These are phyloP conservation scores for Idaea dimidiata DNA, from an alignment of 2,888 invertebrate species.

Conservation along the genomic window DNA sequence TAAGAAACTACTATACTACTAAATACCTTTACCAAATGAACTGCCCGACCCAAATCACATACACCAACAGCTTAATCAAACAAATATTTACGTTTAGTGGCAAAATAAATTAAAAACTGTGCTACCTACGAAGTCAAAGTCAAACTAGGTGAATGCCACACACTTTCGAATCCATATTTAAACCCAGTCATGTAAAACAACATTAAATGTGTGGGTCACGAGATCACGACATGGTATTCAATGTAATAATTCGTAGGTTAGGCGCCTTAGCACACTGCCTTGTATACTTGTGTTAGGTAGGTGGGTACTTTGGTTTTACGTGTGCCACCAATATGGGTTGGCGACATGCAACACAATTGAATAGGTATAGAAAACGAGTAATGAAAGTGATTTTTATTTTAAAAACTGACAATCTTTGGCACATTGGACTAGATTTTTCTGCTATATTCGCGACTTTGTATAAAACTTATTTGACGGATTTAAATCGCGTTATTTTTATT, in stretches of 20 bases:
- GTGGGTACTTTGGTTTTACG: slow-evolving; percentile 2
- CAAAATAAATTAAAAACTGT: too few species aligned
- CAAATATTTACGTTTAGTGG: too few species aligned
- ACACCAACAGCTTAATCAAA: too few species aligned
- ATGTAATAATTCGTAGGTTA: slow-evolving; percentile 12
- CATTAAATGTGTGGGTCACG: slow-evolving; percentile 13
- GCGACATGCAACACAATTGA: slow-evolving; percentile 17
- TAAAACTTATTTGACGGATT: too few species aligned
- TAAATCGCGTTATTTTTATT: too few species aligned
- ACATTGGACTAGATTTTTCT: too few species aligned
- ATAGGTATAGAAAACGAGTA: slow-evolving; percentile 11
- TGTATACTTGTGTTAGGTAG: slow-evolving; percentile 11
- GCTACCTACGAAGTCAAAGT: not conserved
- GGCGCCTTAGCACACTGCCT: slow-evolving; percentile 13
- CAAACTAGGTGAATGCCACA: not conserved
- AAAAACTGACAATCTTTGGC: not conserved
- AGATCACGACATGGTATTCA: slow-evolving; percentile 12
- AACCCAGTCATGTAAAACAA: slow-evolving; percentile 18
- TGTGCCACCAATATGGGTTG: slow-evolving; percentile 11
- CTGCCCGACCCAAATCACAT: too few species aligned
- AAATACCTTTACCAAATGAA: too few species aligned
- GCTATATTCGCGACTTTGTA: too few species aligned
- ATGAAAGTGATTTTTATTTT: slow-evolving; percentile 11
- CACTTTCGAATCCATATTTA: slow-evolving; percentile 9
- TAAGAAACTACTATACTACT: too few species aligned